Base-by-base conservation (phyloP, 2,888 invertebrate species). In the Xestia ashworthii region DNA sequence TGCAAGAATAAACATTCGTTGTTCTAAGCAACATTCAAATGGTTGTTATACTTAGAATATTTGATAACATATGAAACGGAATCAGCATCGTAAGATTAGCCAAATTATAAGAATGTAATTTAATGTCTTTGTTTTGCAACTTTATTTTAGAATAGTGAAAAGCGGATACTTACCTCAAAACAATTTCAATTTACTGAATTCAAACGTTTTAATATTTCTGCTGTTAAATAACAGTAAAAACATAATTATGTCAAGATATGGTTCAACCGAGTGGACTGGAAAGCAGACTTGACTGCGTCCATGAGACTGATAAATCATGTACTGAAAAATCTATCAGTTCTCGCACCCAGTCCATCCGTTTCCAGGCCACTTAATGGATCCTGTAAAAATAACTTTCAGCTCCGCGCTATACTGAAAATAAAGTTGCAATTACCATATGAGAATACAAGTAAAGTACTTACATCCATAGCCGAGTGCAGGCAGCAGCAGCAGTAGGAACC, bases 381-480 rank as follows among this genome's bases (percentile, higher is more conserved):
- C 41, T 6, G 8, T 1, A 14, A 14, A 64, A 64, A 44, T n/a
- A 38, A 65, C n/a, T 14, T 65, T 41, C 19, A n/a, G 8, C 3
- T 9, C 44, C 0, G 6, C 25, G 16, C 65, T 70, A 70, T 8
- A 38, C 25, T 48, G 9, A 66, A 48, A 66, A 46, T 66, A 64
- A 55, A n/a, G 14, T 53, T 75, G 53, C 44, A 62, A n/a, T 14
- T n/a, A 9, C 2, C 5, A 14, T 16, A 66, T 5, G 3, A 4
- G 8, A 67, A 68, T 41, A 53, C 9, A 6, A 12, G 53, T 53
- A 14, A 41, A 71, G 74, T 91, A 96, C 96, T 96, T 75, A 96
- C 96, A 96, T 91, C 95, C 96, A 83, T 96, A 96, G 77, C 93
- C 95, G 16, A 94, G 48, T 0, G 91, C 84, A 0, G 96, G 96